Base-by-base conservation (phyloP, 2,888 invertebrate genomes). In the Phragmatobia fuliginosa region DNA sequence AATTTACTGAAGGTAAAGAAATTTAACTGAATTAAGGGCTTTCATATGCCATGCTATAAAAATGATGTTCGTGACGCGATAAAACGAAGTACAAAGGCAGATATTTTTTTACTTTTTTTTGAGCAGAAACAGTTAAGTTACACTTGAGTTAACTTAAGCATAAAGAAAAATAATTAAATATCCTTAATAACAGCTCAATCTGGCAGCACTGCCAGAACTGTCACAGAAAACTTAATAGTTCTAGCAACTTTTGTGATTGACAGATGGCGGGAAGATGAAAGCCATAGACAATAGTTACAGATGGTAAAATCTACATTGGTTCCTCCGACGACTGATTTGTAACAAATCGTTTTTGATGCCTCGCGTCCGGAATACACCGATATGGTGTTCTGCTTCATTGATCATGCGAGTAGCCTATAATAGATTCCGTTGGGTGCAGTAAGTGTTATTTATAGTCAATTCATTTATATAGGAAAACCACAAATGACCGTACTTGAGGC, bases 331-430 rank as follows among this genome's bases (percentile, higher is more conserved):
- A 77, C 61, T 66, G 77, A 79, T 77, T 82, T 76, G 76, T 82
- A 63, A 82, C 80, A 76, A 78, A 82, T 78, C 66, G 66, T 68
- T 76, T 79, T 83, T 84, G 83, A 87, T 83, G 78, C 78, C 79
- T 67, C 65, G 62, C 78, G 77, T 87, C 85, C 84, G 82, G 77
- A 71, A 74, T 71, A 70, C 74, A 79, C 75, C 78, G 76, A 70
- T 61, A 61, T 69, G 71, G 70, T 65, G 75, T 72, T 79, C 59
- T 70, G 69, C 41, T 72, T 18, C 59, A 72, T 71, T 75, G 60
- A 66, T 59, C 60, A 62, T 62, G 33, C 28, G 66, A 67, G 58
- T 71, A 68, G 60, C 68, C 62, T 60, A 56, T 59, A 36, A 67
- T 69, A 67, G 56, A 65, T 69, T 38, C 64, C 56, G 58, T 67